phyloP scores from a whole-genome alignment of 2,113 vertebrate species.

The Grallaria varia region DNA sequence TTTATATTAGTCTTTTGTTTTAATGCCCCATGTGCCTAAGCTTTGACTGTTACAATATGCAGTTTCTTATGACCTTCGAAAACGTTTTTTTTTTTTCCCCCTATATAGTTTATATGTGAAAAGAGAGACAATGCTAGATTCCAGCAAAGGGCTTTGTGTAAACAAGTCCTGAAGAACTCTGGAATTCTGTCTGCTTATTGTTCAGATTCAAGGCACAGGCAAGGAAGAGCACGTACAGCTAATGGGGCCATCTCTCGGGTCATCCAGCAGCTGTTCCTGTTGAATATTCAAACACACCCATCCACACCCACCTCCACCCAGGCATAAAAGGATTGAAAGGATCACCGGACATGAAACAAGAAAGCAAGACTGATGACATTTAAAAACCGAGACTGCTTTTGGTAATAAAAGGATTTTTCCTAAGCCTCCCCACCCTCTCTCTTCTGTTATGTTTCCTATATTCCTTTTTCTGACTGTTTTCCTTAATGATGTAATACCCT shows the following conservation, averaged over 20 bases:
- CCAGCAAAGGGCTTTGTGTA: background rate
- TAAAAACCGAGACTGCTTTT: background rate
- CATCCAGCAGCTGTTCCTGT: conserved; percentile 69
- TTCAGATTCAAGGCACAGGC: conserved; percentile 11
- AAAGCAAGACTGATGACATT: conserved; percentile 45
- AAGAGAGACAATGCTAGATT: background rate
- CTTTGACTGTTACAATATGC: background rate
- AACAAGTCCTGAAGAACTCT: conserved; percentile 29
- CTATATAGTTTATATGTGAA: background rate
- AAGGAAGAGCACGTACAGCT: conserved; percentile 53
- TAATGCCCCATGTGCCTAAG: background rate
- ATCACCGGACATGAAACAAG: conserved; percentile 32
- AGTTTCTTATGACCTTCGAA: background rate
- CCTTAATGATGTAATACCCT: conserved; percentile 30
- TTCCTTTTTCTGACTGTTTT: background rate
- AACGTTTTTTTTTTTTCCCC: background rate
- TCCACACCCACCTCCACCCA: conserved; percentile 51
- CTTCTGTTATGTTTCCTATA: conserved; percentile 1
- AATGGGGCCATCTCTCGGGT: conserved; percentile 61
- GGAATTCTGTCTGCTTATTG: conserved; percentile 55
- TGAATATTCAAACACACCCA: conserved; percentile 57
- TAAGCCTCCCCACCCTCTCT: conserved; percentile 11
- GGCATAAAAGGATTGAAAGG: conserved; percentile 10
- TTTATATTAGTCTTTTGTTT: background rate
- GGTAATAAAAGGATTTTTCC: background rate